These are phyloP conservation scores for Protobothrops mucrosquamatus DNA, from an alignment of 2,113 vertebrate genomes.

Conservation along the genomic window DNA sequence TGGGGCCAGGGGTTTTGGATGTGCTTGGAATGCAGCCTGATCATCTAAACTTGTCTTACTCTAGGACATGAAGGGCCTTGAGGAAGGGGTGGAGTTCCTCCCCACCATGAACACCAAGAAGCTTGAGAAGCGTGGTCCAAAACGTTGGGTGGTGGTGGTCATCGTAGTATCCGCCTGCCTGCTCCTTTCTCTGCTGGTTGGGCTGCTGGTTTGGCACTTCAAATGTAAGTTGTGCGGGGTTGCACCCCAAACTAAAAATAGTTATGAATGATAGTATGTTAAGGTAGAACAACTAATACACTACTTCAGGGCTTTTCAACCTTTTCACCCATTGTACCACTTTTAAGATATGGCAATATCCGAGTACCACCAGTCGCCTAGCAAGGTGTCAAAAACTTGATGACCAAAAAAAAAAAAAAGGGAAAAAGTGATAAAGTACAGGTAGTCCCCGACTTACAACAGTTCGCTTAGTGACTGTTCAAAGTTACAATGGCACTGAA, in stretches of 20 bases:
- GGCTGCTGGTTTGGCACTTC: constrained; percentile 77
- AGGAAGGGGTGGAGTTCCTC: constrained; percentile 76
- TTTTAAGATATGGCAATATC: too few relatives aligned
- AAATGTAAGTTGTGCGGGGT: constrained; percentile 64
- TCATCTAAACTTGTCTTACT: neutral
- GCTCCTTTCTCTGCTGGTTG: constrained; percentile 50
- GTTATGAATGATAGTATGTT: neutral
- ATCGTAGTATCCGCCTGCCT: constrained; percentile 10
- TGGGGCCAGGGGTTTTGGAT: neutral
- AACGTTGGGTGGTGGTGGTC: constrained; percentile 42
- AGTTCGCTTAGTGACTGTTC: too few relatives aligned
- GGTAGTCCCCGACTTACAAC: too few relatives aligned
- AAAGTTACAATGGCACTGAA: too few relatives aligned
- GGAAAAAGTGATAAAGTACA: too few relatives aligned
- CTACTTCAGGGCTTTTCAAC: too few relatives aligned
- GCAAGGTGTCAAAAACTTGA: too few relatives aligned
- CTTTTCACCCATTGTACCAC: too few relatives aligned
- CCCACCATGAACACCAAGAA: constrained; percentile 73
- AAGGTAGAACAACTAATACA: neutral
- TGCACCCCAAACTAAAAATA: neutral
- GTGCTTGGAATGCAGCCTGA: neutral
- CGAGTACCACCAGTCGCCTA: too few relatives aligned
- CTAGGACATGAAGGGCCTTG: constrained; percentile 72
- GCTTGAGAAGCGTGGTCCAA: constrained; percentile 70
- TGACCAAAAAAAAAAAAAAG: too few relatives aligned